These are phyloP conservation scores for Apis dorsata DNA, from an alignment of 1,140 invertebrate species.

Conservation along the genomic window DNA sequence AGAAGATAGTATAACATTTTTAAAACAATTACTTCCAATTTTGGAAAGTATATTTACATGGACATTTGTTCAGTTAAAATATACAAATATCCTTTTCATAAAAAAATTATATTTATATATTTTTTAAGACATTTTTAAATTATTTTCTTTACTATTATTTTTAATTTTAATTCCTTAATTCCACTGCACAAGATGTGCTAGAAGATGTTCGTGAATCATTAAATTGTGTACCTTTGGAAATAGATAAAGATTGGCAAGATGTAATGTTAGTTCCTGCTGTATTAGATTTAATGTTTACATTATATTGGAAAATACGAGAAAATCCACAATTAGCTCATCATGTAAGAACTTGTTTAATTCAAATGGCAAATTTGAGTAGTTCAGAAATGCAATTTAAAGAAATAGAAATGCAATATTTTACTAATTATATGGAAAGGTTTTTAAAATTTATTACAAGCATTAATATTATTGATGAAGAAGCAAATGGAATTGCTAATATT, in stretches of 20 bases:
- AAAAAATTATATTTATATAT: not conserved
- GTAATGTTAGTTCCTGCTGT: conserved; percentile 87
- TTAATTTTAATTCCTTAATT: conserved; percentile 76
- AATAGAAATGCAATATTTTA: conserved; percentile 85
- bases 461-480: conserved; percentile 83
- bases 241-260: conserved; percentile 86
- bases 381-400: conserved; percentile 83
- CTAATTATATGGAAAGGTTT: conserved; percentile 86
- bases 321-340: conserved; percentile 88
- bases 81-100: conserved; percentile 85
- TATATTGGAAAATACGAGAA: conserved; percentile 90
- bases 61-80: conserved; percentile 84
- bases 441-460: conserved; percentile 85
- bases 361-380: conserved; percentile 89
- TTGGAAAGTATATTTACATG: conserved; percentile 88
- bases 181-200: conserved; percentile 83
- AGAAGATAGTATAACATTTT: conserved; percentile 80
- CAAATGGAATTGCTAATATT: conserved; percentile 85
- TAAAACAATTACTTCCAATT: conserved; percentile 86
- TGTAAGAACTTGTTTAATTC: conserved; percentile 89
- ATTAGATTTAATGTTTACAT: conserved; percentile 89
- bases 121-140: not conserved
- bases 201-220: conserved; percentile 86
- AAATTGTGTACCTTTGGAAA: conserved; percentile 83
- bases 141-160: not conserved